A percentile compares a stretch with the other conserved stretches of the same genome.
Evolutionary conservation across 2,888 invertebrate genomes (phyloP).

Genomic region (Pterostichus madidus): DNA sequence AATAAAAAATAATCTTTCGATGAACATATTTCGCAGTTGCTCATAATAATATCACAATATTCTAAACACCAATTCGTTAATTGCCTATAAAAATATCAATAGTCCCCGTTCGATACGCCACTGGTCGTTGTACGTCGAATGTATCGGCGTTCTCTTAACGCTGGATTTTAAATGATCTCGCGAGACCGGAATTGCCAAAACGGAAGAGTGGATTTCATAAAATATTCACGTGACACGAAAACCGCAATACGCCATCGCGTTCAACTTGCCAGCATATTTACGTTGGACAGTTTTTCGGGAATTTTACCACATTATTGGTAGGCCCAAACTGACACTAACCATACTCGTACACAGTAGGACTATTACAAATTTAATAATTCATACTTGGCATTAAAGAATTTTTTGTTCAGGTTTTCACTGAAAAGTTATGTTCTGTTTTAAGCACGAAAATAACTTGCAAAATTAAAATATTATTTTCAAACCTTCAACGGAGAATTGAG

Average conservation of each 20-base stretch:
- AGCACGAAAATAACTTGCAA: neutral
- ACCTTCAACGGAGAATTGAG: neutral
- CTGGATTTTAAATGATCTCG: slow-evolving; percentile 45
- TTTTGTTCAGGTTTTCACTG: neutral
- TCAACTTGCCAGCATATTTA: slow-evolving; percentile 21
- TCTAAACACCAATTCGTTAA: slow-evolving; percentile 24
- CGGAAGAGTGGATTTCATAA: slow-evolving; percentile 42
- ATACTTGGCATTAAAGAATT: slow-evolving; percentile 7
- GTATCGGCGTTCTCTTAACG: slow-evolving; percentile 27
- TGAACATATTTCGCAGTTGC: neutral
- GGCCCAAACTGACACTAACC: neutral
- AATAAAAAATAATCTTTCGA: no score
- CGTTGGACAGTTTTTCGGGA: slow-evolving; percentile 2
- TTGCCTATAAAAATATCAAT: slow-evolving; percentile 2
- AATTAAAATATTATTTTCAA: neutral
- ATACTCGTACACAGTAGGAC: neutral
- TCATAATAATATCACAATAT: slow-evolving; percentile 16
- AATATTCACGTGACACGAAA: slow-evolving; percentile 46
- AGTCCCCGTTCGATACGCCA: slow-evolving; percentile 13
- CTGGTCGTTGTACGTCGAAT: neutral
- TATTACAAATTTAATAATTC: neutral
- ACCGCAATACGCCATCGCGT: slow-evolving; percentile 41
- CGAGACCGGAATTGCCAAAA: slow-evolving; percentile 35
- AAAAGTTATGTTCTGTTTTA: neutral
- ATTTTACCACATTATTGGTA: slow-evolving; percentile 19